phyloP scores from a whole-genome alignment of 2,113 vertebrate species.

The Pelecanus crispus region DNA sequence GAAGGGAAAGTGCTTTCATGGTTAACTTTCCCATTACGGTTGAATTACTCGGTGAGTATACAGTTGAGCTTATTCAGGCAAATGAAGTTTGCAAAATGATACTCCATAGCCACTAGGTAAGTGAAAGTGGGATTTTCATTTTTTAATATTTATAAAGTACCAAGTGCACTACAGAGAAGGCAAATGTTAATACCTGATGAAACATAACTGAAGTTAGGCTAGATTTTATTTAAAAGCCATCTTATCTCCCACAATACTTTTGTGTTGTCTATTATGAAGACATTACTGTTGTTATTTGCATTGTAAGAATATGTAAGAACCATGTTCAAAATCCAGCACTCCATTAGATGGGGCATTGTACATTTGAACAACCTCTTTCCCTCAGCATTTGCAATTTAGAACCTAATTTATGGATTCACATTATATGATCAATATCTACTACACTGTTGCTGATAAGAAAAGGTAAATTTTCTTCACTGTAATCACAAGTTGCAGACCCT shows the following conservation, averaged over 20 bases:
- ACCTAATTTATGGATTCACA: background rate
- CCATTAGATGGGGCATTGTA: background rate
- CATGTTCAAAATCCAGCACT: background rate
- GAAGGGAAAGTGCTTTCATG: background rate
- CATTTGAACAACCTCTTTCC: background rate
- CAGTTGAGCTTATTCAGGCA: background rate
- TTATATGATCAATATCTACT: background rate
- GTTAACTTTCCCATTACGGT: background rate
- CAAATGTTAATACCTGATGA: background rate
- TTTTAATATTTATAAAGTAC: background rate
- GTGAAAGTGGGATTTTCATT: background rate
- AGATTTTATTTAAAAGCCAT: background rate
- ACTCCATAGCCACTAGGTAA: background rate
- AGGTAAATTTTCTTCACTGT: background rate
- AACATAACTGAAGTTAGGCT: background rate
- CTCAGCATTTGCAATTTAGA: background rate
- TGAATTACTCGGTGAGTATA: background rate
- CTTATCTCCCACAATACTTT: background rate
- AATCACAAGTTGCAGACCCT: background rate
- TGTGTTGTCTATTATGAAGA: background rate
- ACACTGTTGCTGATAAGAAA: background rate
- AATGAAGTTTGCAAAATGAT: background rate
- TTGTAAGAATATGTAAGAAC: background rate
- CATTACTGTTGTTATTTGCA: background rate
- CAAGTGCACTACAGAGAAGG: background rate